Evolutionary conservation across 1,140 invertebrate species (phyloP), one percentile per base, ranked within the genome.

Genomic region (Phocides pigmalion): DNA sequence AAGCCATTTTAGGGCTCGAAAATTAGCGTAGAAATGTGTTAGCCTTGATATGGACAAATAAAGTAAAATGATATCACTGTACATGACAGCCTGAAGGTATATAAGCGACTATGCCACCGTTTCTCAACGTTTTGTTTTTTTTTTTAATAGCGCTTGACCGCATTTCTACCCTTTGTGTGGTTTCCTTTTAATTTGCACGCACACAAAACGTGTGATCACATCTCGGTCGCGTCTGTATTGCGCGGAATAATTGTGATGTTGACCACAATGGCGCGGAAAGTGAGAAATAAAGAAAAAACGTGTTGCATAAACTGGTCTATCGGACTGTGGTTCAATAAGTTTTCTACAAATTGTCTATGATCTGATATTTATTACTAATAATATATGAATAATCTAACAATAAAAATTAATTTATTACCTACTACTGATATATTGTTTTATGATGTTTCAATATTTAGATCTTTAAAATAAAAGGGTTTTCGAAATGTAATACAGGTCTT

Each of bases 241-340:
- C 46, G 54, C 54, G 11, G 54, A 58, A 32, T 58, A 46, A 58
- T 58, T 25, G 22, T 44, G 25, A 61, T 63, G 59, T 53, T 11
- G 19, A 37, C 51, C 35, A 74, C 71, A 74, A 74, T 72, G 19
- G 53, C 25, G 9, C 44, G 62, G 42, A 49, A 41, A 63, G 28
- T 22, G 63, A 51, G 64, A 76, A 76, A 76, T 41, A 64, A 74
- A 64, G 35, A 53, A 72, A 70, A 58, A 46, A 39, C 59, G 14
- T 35, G 46, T 72, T 74, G 69, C 65, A 70, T 68, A 66, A 76
- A 68, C 70, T 53, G 51, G 68, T 72, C 65, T 62, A 64, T 63
- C 32, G 49, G 58, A 51, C 66, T 66, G 49, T 3, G 69, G 66
- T 66, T 72, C 71, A 41, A 56, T 58, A 73, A 72, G 22, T 58